Conservation (phyloP, 2,888 invertebrate genomes). For the Leptinotarsa juncta region DNA sequence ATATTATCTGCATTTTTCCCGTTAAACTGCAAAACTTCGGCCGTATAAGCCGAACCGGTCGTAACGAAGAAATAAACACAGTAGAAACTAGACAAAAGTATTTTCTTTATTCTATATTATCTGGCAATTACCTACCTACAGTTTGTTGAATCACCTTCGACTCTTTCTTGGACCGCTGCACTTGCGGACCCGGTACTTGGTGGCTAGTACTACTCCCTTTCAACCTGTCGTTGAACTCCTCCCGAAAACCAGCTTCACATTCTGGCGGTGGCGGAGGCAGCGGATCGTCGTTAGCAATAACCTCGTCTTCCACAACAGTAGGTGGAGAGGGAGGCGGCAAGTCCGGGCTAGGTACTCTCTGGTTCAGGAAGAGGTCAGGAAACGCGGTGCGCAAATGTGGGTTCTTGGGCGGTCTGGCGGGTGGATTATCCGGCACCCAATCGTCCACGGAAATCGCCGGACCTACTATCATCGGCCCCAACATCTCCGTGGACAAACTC, state of each 20-base stretch:
- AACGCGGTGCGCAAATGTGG: slow-evolving; percentile 71
- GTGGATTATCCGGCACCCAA: slow-evolving; percentile 80
- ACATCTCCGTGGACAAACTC: slow-evolving; percentile 69
- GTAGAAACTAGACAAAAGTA: too few species aligned
- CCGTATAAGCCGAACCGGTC: too few species aligned
- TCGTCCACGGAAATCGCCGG: slow-evolving; percentile 75
- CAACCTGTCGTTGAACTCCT: slow-evolving; percentile 56
- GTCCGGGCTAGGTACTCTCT: slow-evolving; percentile 71
- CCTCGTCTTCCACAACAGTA: slow-evolving; percentile 71
- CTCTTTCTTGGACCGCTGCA: slow-evolving; percentile 49
- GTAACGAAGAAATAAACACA: too few species aligned
- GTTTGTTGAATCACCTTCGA: slow-evolving; percentile 43
- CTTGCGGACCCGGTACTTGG: slow-evolving; percentile 60
- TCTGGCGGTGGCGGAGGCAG: slow-evolving; percentile 75
- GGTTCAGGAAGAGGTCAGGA: slow-evolving; percentile 66
- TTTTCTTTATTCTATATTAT: background rate
- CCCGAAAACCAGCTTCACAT: slow-evolving; percentile 61
- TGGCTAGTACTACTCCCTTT: slow-evolving; percentile 54
- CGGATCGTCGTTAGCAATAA: slow-evolving; percentile 72
- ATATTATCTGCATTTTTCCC: too few species aligned
- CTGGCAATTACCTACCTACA: slow-evolving; percentile 40
- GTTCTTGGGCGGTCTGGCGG: slow-evolving; percentile 83
- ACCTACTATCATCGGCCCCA: slow-evolving; percentile 74
- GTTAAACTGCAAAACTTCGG: too few species aligned
- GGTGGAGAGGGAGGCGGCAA: slow-evolving; percentile 74